phyloP scores from a whole-genome alignment of 2,888 invertebrate species.

The Malthinus seriepunctatus region DNA sequence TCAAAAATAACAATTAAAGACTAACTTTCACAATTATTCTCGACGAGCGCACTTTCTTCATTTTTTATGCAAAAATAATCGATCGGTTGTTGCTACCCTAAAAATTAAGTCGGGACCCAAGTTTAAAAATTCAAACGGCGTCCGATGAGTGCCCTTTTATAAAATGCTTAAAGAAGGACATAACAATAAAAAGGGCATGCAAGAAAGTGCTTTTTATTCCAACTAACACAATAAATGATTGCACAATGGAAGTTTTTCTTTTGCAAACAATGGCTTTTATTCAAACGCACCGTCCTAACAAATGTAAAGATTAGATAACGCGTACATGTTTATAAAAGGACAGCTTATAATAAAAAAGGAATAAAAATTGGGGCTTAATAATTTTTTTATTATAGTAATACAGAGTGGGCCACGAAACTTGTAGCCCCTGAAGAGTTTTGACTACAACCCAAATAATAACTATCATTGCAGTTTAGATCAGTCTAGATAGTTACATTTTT shows the following conservation, averaged over 20 bases:
- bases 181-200: conserved; percentile 41
- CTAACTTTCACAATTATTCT: conserved; percentile 28
- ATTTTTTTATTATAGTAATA: too few species aligned
- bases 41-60: conserved; percentile 25
- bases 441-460: too few species aligned
- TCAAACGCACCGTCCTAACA: conserved; percentile 30
- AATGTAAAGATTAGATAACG: conserved; percentile 18
- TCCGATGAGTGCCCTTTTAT: conserved; percentile 25
- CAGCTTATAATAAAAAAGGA: too few species aligned
- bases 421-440: too few species aligned
- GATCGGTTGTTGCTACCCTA: not conserved
- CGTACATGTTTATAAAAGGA: too few species aligned
- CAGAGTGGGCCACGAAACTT: too few species aligned
- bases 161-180: conserved; percentile 36
- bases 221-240: conserved; percentile 49
- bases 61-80: not conserved
- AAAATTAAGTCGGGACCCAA: conserved; percentile 10
- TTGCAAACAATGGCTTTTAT: conserved; percentile 45
- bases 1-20: conserved; percentile 42
- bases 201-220: conserved; percentile 48
- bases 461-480: too few species aligned
- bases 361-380: too few species aligned
- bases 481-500: too few species aligned
- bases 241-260: conserved; percentile 44
- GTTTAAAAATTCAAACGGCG: conserved; percentile 37